A percentile compares a stretch with the other conserved stretches of the same genome.
Conservation (phyloP, 1,140 invertebrate genomes). For the Megalopta genalis region DNA sequence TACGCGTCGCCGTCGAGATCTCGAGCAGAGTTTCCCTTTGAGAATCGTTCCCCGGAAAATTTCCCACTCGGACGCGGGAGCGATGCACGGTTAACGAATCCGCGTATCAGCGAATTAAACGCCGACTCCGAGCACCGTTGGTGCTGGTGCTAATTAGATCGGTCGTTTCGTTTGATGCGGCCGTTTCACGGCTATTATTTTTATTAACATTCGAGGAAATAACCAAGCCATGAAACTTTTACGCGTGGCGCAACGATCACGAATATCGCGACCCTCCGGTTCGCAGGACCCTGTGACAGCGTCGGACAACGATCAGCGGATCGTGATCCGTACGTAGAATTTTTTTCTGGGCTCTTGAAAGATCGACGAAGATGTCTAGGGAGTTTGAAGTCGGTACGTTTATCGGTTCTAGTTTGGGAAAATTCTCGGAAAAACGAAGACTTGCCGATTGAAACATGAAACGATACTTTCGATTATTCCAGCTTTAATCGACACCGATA, state of each 20-base stretch:
- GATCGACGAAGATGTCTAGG: no score
- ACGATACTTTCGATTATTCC: no score
- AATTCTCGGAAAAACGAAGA: no score
- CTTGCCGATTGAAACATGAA: no score
- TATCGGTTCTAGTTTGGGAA: no score
- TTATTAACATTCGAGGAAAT: background rate
- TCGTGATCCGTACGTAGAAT: no score
- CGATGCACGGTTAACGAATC: slow-evolving; percentile 1
- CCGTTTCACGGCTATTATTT: background rate
- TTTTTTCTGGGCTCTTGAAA: no score
- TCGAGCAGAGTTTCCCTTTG: background rate
- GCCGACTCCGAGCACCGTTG: background rate
- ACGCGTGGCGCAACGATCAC: background rate
- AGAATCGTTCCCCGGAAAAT: slow-evolving; percentile 7
- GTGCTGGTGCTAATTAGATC: background rate
- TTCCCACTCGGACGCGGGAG: background rate
- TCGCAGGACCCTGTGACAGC: background rate
- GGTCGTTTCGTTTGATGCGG: background rate
- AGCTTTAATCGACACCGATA: no score
- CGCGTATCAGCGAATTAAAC: slow-evolving; percentile 4
- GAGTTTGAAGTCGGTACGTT: no score
- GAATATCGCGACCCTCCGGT: background rate
- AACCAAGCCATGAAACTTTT: background rate
- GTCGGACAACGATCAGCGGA: no score
- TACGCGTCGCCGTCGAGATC: no score